These are phyloP conservation scores for Manis javanica DNA, from an alignment of 2,797 vertebrate genomes.

Conservation along the genomic window DNA sequence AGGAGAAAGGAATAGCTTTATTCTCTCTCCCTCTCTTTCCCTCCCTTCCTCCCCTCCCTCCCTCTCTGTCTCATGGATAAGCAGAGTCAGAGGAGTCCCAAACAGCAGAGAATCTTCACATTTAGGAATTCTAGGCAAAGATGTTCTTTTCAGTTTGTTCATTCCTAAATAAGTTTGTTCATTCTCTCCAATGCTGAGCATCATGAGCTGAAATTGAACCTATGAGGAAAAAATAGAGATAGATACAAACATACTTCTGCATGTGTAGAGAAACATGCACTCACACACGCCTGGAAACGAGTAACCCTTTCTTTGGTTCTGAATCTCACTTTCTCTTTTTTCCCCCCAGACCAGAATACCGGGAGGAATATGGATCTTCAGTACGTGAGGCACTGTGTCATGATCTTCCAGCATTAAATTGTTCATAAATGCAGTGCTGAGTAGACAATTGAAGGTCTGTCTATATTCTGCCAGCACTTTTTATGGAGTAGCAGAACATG, in stretches of 20 bases:
- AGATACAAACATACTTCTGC: not conserved
- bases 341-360: not conserved
- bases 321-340: not conserved
- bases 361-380: not conserved
- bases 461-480: not conserved
- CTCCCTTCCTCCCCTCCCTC: not conserved
- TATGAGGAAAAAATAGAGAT: not conserved
- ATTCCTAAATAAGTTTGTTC: slow-evolving; percentile 1
- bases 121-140: slow-evolving; percentile 33
- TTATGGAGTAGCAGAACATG: not conserved
- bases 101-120: slow-evolving; percentile 35
- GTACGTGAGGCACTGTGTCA: not conserved
- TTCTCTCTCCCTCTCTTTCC: not conserved
- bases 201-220: slow-evolving; percentile 35
- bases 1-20: not conserved
- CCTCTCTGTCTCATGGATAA: not conserved
- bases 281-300: not conserved
- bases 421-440: not conserved
- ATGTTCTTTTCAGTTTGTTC: not conserved
- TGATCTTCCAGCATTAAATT: slow-evolving; percentile 16
- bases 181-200: not conserved
- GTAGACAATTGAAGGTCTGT: not conserved
- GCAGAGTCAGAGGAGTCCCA: not conserved
- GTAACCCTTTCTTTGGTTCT: not conserved
- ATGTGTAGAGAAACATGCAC: not conserved